phyloP scores from a whole-genome alignment of 2,113 vertebrate genomes.

The Ctenodactylus gundi region DNA sequence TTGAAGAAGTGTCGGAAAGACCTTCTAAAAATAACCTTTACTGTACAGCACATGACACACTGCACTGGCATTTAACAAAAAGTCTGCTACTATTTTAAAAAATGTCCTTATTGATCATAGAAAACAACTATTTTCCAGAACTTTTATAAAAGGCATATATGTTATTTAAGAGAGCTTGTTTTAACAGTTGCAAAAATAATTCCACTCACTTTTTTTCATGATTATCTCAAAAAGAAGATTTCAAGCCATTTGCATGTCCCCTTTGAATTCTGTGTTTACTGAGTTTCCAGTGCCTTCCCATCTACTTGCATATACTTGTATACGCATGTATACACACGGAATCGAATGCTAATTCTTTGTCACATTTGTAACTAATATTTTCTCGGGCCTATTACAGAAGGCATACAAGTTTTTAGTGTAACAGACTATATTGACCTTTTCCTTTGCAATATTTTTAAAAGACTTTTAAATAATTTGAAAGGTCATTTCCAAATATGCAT shows the following conservation, averaged over 20 bases:
- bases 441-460: not conserved
- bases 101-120: conserved; percentile 38
- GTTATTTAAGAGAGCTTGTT: not conserved
- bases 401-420: not conserved
- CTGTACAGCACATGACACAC: conserved; percentile 35
- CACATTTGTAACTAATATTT: not conserved
- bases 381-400: not conserved
- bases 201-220: not conserved
- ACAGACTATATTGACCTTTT: not conserved
- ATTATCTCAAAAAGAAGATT: conserved; percentile 23
- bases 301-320: not conserved
- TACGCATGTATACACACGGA: not conserved
- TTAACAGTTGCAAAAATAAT: conserved; percentile 16
- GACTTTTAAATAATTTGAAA: conserved; percentile 43
- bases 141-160: conserved; percentile 37
- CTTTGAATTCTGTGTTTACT: not conserved
- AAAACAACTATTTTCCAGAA: conserved; percentile 52
- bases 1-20: conserved; percentile 48
- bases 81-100: conserved; percentile 53
- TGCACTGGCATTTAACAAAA: conserved; percentile 63
- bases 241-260: not conserved
- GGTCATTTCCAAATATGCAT: not conserved
- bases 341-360: not conserved
- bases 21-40: conserved; percentile 60
- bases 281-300: not conserved